phyloP scores from a whole-genome alignment of 1,140 invertebrate species.

The Pseudomyrmex cubaensis region DNA sequence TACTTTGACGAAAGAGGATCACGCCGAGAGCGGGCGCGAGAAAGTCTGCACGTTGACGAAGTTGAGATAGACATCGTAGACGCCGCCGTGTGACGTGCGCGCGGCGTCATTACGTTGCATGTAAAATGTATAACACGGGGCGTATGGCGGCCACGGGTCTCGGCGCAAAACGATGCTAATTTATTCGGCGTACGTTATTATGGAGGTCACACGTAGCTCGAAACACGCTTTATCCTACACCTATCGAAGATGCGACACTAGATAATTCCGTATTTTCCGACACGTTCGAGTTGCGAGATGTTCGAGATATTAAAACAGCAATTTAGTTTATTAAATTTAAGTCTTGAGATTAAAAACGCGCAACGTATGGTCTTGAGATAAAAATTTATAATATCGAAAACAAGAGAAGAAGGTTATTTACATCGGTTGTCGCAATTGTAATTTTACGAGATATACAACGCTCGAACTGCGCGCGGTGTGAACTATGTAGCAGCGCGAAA shows the following conservation, averaged over 20 bases:
- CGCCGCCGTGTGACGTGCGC: slow-evolving; percentile 13
- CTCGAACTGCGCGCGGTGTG: not conserved
- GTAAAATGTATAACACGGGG: slow-evolving; percentile 40
- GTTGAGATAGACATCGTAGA: slow-evolving; percentile 33
- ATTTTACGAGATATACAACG: slow-evolving; percentile 8
- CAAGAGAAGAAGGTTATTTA: too few relatives aligned
- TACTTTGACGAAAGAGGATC: slow-evolving; percentile 28
- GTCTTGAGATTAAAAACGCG: not conserved
- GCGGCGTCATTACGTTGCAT: slow-evolving; percentile 15
- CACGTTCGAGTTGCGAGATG: not conserved
- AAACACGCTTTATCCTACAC: not conserved
- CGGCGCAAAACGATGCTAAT: slow-evolving; percentile 54
- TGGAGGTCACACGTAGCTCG: slow-evolving; percentile 15
- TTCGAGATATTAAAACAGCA: not conserved
- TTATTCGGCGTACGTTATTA: slow-evolving; percentile 58
- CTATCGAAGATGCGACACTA: slow-evolving; percentile 13
- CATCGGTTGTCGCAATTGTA: too few relatives aligned
- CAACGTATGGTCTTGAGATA: too few relatives aligned
- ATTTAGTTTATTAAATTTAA: not conserved
- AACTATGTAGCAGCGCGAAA: slow-evolving; percentile 1
- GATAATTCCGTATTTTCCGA: not conserved
- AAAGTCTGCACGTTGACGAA: slow-evolving; percentile 11
- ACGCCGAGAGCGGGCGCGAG: too few relatives aligned
- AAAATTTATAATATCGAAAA: too few relatives aligned
- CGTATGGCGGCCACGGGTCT: not conserved